A percentile compares a stretch with the other conserved stretches of the same genome.
Evolutionary conservation across 2,888 invertebrate species (phyloP).

Genomic region (Andrena praecox): DNA sequence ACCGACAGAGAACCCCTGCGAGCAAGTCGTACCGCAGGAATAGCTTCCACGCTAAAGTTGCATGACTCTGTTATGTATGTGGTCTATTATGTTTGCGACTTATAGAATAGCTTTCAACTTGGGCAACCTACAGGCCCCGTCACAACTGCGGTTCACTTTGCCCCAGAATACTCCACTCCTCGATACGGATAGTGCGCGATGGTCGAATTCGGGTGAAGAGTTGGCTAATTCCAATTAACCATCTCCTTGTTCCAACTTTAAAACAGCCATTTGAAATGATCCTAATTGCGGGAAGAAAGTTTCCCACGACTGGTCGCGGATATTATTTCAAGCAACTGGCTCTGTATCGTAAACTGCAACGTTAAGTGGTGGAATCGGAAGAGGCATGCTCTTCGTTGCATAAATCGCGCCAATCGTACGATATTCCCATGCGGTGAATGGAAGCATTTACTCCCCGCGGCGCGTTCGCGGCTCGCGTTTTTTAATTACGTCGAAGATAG

Average conservation of each 20-base stretch:
- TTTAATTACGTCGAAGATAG: conserved; percentile 61
- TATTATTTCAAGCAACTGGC: background rate
- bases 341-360: background rate
- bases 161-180: conserved; percentile 32
- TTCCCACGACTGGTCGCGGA: background rate
- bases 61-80: conserved; percentile 72
- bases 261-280: no score
- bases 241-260: background rate
- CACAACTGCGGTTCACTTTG: conserved; percentile 58
- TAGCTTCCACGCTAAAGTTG: conserved; percentile 73
- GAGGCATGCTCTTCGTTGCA: background rate
- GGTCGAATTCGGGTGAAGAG: conserved; percentile 33
- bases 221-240: conserved; percentile 34
- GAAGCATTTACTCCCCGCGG: conserved; percentile 4
- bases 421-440: conserved; percentile 16
- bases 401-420: conserved; percentile 17
- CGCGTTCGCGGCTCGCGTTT: conserved; percentile 14
- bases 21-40: conserved; percentile 71
- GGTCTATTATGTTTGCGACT: conserved; percentile 77
- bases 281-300: background rate
- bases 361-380: background rate
- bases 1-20: conserved; percentile 69
- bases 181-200: background rate
- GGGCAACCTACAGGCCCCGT: conserved; percentile 71
- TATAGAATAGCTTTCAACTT: conserved; percentile 75